phyloP scores from a whole-genome alignment of 2,888 invertebrate species.

The Ferdinandea cuprea region DNA sequence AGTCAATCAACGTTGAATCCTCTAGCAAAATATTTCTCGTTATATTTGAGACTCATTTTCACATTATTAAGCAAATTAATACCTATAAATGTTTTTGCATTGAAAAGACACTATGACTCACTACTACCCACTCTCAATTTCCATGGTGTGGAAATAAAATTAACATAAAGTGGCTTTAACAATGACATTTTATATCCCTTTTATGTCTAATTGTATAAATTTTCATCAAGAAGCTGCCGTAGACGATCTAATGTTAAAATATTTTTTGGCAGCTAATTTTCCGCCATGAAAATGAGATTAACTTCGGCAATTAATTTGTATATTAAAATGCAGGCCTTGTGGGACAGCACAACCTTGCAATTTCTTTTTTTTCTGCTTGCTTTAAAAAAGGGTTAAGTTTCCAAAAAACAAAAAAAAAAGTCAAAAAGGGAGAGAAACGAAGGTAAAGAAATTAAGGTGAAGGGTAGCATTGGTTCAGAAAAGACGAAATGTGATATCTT shows the following conservation, averaged over 20 bases:
- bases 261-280: conserved; percentile 79
- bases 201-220: background rate
- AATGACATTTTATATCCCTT: conserved; percentile 17
- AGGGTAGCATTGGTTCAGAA: conserved; percentile 45
- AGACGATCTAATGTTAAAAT: conserved; percentile 56
- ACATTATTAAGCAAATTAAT: no score
- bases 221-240: conserved; percentile 27
- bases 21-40: no score
- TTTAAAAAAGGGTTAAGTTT: conserved; percentile 63
- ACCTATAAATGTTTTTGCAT: no score
- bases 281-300: conserved; percentile 76
- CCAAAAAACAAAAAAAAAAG: no score
- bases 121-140: background rate
- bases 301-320: conserved; percentile 69
- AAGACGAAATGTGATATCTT: conserved; percentile 59
- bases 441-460: conserved; percentile 52
- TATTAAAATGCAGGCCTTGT: conserved; percentile 70
- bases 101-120: no score
- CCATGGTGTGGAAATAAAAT: background rate
- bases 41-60: no score
- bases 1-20: no score
- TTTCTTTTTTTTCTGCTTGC: conserved; percentile 50
- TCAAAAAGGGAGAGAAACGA: conserved; percentile 58
- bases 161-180: background rate
- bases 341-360: conserved; percentile 53